Conservation (phyloP, 2,888 invertebrate genomes). For the Epistrophe eligans region DNA sequence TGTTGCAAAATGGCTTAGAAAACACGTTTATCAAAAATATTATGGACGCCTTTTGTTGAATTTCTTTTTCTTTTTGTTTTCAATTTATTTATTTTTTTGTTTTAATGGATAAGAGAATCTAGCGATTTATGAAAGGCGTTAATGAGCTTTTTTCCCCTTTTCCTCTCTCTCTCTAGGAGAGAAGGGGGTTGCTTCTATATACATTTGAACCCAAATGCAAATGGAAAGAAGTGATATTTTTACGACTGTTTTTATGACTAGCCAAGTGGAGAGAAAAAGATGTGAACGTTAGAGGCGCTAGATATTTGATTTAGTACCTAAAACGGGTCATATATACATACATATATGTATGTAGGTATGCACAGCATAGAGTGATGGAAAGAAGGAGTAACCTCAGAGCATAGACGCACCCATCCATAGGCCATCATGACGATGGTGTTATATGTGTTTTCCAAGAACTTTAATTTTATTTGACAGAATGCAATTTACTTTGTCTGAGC, state of each 20-base stretch:
- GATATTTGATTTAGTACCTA: conserved; percentile 55
- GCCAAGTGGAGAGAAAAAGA: conserved; percentile 39
- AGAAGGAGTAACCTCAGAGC: neutral
- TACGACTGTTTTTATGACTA: conserved; percentile 46
- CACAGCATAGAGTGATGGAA: neutral
- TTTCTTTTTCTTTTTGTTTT: conserved; percentile 11
- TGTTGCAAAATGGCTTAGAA: conserved; percentile 47
- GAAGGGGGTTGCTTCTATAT: too few relatives aligned
- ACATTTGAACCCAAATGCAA: conserved; percentile 40
- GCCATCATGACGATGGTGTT: conserved; percentile 14
- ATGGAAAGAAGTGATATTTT: conserved; percentile 40
- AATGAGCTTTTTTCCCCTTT: conserved; percentile 33
- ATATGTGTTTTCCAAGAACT: conserved; percentile 36
- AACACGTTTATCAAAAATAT: conserved; percentile 29
- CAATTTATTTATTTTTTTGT: neutral
- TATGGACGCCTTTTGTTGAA: conserved; percentile 42
- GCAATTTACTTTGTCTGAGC: conserved; percentile 42
- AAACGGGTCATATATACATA: conserved; percentile 5
- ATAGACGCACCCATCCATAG: conserved; percentile 35
- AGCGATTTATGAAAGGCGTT: conserved; percentile 57
- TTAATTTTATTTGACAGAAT: conserved; percentile 38
- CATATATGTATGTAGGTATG: too few relatives aligned
- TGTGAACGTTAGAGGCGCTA: conserved; percentile 31
- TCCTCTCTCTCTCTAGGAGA: too few relatives aligned
- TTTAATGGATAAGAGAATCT: conserved; percentile 32